Base-by-base conservation (phyloP, 1,140 invertebrate species). In the Galleria mellonella region DNA sequence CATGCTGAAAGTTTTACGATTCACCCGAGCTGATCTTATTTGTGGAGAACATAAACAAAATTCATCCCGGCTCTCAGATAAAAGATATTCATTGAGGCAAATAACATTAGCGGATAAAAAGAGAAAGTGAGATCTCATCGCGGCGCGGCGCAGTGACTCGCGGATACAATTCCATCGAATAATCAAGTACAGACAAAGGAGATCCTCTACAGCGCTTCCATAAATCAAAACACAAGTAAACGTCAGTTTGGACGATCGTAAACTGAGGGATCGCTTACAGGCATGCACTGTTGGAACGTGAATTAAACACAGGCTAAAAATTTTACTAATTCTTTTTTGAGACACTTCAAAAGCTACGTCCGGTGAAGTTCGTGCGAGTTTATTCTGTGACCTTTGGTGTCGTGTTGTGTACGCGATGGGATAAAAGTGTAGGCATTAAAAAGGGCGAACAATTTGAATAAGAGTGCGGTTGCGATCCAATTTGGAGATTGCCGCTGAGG, bases 181-280 rank as follows among this genome's bases (percentile, higher is more conserved):
- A 52, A 60, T 54, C 54, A 56, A 51, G 40, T 47, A 40, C 51
- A 53, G 47, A 54, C 51, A 55, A 53, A 46, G 43, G 43, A 33
- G 45, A 33, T 38, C 36, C 30, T 38, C 36, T 48, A 38, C 13
- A 15, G 31, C 36, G 41, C 38, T 41, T 44, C 32, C 57, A 60
- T 64, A 64, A 64, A 60, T 64, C 61, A 64, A 60, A 60, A 64
- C 51, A 47, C n/a, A 40, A 51, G 56, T 64, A 64, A 64, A 64
- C 48, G 57, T 60, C 61, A 64, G 10, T 56, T 55, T 60, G 51
- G 47, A 47, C 47, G 47, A 49, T 57, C 61, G 53, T 60, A 64
- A 63, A 60, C 38, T 43, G 37, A 10, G 12, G 30, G 28, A 35
- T 29, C 17, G n/a, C 35, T 10, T 17, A 17, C 35, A 17, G 17